A percentile compares a stretch with the other conserved stretches of the same genome.
phyloP scores from a whole-genome alignment of 2,888 invertebrate genomes.

The Melanostoma mellinum region DNA sequence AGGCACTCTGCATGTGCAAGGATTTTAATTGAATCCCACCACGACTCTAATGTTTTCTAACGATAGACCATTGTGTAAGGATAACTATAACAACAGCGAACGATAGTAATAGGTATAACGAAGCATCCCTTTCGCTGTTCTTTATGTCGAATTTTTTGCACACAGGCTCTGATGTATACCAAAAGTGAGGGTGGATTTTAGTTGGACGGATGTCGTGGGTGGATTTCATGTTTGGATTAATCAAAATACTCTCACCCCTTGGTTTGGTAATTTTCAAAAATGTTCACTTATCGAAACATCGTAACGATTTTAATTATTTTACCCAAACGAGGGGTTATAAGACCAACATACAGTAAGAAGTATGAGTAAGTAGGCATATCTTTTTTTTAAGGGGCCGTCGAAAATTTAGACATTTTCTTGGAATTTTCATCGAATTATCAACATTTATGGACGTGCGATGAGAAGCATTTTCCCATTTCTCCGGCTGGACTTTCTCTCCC shows the following conservation, averaged over 20 bases:
- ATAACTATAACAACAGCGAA: conserved; percentile 28
- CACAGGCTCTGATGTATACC: conserved; percentile 1
- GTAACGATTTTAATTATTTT: conserved; percentile 49
- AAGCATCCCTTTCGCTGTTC: conserved; percentile 60
- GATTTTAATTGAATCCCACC: conserved; percentile 71
- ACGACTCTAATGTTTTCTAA: conserved; percentile 64
- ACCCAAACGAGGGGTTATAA: conserved; percentile 14
- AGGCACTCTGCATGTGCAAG: conserved; percentile 56
- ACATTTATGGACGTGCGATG: conserved; percentile 1
- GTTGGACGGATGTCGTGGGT: conserved; percentile 45
- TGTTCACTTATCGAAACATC: conserved; percentile 29
- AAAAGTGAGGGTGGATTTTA: conserved; percentile 31
- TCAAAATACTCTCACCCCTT: conserved; percentile 56
- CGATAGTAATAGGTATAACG: not conserved
- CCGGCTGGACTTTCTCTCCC: conserved; percentile 39
- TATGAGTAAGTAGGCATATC: too few species aligned
- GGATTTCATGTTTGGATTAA: conserved; percentile 64
- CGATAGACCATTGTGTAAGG: conserved; percentile 54
- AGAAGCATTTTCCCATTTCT: conserved; percentile 14
- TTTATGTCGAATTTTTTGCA: conserved; percentile 30
- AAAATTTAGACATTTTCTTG: conserved; percentile 45
- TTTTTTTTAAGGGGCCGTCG: not conserved
- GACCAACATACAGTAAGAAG: too few species aligned
- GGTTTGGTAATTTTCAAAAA: conserved; percentile 56
- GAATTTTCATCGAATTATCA: conserved; percentile 40